A percentile compares a stretch with the other conserved stretches of the same genome.
Evolutionary conservation across 2,797 vertebrate species (phyloP).

Genomic region (Sebastes dallii): DNA sequence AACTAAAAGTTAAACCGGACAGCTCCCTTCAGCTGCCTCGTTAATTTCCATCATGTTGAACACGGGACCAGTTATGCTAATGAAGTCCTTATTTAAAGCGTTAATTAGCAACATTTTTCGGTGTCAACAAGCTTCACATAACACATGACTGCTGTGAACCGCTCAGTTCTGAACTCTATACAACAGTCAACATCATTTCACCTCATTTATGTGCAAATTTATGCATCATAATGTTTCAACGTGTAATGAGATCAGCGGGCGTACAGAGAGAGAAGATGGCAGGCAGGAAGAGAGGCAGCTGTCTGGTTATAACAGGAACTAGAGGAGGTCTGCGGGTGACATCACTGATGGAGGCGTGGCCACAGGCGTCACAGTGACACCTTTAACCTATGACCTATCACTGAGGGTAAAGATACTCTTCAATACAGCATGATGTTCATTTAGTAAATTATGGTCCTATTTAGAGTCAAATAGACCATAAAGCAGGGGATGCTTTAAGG

Average conservation of each 20-base stretch:
- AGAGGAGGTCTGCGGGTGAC: neutral
- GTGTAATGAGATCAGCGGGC: conserved; percentile 19
- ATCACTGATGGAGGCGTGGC: neutral
- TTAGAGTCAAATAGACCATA: no score
- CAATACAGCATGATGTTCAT: no score
- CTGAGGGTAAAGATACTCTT: no score
- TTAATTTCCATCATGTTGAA: conserved; percentile 30
- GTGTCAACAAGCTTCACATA: conserved; percentile 42
- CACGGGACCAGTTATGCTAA: conserved; percentile 31
- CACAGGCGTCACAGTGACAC: neutral
- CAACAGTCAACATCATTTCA: conserved; percentile 5
- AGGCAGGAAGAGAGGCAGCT: neutral
- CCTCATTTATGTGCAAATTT: conserved; percentile 52
- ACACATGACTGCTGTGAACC: conserved; percentile 18
- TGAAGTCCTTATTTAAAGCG: conserved; percentile 24
- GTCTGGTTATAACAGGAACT: neutral
- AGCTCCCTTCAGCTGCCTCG: neutral
- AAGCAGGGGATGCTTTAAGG: no score
- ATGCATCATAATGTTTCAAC: conserved; percentile 38
- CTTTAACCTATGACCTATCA: neutral
- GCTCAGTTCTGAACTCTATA: neutral
- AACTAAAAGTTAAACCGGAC: neutral
- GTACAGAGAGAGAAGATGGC: neutral
- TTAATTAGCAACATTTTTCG: conserved; percentile 45
- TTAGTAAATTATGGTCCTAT: no score